Conservation (phyloP, 2,888 invertebrate genomes). For the Geotrupes spiniger region DNA sequence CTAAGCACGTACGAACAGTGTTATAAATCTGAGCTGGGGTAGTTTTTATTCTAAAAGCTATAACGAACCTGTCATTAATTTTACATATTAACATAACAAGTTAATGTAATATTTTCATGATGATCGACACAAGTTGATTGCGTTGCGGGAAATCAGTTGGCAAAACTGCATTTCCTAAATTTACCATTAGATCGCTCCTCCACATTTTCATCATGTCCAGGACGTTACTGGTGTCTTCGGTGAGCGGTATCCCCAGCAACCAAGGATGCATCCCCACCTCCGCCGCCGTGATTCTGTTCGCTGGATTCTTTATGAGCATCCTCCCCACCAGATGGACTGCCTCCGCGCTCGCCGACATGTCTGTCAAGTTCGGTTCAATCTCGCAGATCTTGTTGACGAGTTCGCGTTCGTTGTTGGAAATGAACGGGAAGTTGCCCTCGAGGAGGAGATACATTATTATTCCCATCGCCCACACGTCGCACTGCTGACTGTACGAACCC, state of each 20-base stretch:
- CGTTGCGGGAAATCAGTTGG: background rate
- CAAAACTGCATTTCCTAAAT: background rate
- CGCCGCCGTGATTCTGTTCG: slow-evolving; percentile 53
- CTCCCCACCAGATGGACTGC: slow-evolving; percentile 50
- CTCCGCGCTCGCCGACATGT: slow-evolving; percentile 30
- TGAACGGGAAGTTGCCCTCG: slow-evolving; percentile 46
- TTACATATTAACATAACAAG: no score
- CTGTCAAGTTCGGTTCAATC: slow-evolving; percentile 36
- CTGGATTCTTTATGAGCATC: slow-evolving; percentile 54
- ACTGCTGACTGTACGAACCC: slow-evolving; percentile 57
- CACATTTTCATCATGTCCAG: slow-evolving; percentile 51
- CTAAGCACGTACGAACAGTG: background rate
- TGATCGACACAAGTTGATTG: no score
- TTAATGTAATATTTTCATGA: no score
- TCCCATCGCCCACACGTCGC: slow-evolving; percentile 60
- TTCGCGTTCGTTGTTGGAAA: slow-evolving; percentile 38
- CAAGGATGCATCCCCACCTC: slow-evolving; percentile 55
- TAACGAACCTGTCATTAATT: no score
- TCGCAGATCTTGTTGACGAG: slow-evolving; percentile 42
- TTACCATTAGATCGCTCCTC: slow-evolving; percentile 44
- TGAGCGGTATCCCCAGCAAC: slow-evolving; percentile 37
- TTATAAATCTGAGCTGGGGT: no score
- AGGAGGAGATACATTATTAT: slow-evolving; percentile 55
- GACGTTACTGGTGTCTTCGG: slow-evolving; percentile 41
- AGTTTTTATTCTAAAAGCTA: no score